These are phyloP conservation scores for Porites rus DNA, from an alignment of 92 coral and sea anemone species.

Conservation along the genomic window DNA sequence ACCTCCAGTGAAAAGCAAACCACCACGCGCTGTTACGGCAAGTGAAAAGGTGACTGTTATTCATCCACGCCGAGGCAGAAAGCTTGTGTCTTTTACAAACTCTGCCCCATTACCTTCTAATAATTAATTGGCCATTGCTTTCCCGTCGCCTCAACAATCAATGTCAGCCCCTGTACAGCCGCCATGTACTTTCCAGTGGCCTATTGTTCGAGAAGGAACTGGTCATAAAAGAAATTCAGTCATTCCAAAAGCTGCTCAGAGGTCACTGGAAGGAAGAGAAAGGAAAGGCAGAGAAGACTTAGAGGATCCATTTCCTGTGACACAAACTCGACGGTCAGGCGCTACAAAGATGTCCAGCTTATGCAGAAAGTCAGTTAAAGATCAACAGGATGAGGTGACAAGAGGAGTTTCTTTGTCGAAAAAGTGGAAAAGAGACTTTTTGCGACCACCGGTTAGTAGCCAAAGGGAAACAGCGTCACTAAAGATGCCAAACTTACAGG, in stretches of 20 bases:
- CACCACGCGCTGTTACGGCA: background rate
- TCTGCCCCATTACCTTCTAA: background rate
- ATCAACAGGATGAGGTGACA: background rate
- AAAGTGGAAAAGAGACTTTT: too few species aligned
- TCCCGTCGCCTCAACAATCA: background rate
- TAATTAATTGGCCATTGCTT: background rate
- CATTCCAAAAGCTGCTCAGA: background rate
- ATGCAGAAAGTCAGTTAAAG: too few species aligned
- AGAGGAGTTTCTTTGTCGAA: background rate
- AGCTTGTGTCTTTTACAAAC: background rate
- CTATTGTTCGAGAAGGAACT: background rate
- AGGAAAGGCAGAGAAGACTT: background rate
- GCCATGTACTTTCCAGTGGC: constrained; percentile 11
- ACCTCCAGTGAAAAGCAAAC: background rate
- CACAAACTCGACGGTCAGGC: background rate
- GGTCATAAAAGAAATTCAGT: background rate
- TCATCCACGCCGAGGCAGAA: background rate
- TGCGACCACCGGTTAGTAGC: too few species aligned
- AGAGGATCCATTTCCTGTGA: too few species aligned
- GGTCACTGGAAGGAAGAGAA: background rate
- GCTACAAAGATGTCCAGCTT: background rate
- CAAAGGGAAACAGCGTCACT: too few species aligned
- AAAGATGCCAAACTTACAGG: background rate
- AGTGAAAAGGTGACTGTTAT: background rate
- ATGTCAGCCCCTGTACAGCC: constrained; percentile 5